Conservation (phyloP, 1,140 invertebrate species). For the Drosophila teissieri region DNA sequence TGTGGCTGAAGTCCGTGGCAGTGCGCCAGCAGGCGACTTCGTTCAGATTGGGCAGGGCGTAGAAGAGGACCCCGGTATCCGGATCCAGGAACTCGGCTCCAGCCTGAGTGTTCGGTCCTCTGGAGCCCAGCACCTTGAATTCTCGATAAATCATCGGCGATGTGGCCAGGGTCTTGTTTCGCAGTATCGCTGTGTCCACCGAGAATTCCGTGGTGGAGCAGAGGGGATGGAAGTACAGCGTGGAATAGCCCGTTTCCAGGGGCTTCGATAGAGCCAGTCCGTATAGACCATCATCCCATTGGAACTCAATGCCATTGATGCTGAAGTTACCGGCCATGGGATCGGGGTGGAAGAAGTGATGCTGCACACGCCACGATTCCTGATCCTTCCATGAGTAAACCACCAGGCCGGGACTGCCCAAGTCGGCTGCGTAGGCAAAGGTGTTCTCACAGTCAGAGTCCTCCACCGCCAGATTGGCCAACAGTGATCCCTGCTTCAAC, state of each 20-base stretch:
- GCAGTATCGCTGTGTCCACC: slow-evolving; percentile 88
- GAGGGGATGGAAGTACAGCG: slow-evolving; percentile 91
- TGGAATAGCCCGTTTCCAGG: slow-evolving; percentile 88
- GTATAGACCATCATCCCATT: slow-evolving; percentile 91
- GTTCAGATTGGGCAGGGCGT: slow-evolving; percentile 90
- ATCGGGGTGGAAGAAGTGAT: slow-evolving; percentile 90
- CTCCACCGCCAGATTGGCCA: slow-evolving; percentile 91
- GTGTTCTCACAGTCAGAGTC: slow-evolving; percentile 88
- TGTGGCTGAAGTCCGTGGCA: slow-evolving; percentile 87
- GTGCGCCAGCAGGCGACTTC: slow-evolving; percentile 92
- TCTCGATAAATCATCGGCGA: slow-evolving; percentile 86
- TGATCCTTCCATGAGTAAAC: slow-evolving; percentile 89
- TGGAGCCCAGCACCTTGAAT: slow-evolving; percentile 88
- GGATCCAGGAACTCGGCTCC: slow-evolving; percentile 90
- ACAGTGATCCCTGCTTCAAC: slow-evolving; percentile 89
- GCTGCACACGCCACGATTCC: slow-evolving; percentile 89
- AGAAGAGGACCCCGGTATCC: slow-evolving; percentile 90
- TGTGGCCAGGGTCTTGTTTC: slow-evolving; percentile 86
- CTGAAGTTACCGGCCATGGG: slow-evolving; percentile 89
- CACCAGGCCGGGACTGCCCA: slow-evolving; percentile 88
- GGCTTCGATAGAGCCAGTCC: slow-evolving; percentile 88
- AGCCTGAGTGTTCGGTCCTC: slow-evolving; percentile 90
- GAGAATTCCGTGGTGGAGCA: slow-evolving; percentile 90
- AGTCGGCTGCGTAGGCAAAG: slow-evolving; percentile 88
- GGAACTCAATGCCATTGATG: slow-evolving; percentile 89